Conservation (phyloP, 2,113 vertebrate genomes). For the Thamnaconus septentrionalis region DNA sequence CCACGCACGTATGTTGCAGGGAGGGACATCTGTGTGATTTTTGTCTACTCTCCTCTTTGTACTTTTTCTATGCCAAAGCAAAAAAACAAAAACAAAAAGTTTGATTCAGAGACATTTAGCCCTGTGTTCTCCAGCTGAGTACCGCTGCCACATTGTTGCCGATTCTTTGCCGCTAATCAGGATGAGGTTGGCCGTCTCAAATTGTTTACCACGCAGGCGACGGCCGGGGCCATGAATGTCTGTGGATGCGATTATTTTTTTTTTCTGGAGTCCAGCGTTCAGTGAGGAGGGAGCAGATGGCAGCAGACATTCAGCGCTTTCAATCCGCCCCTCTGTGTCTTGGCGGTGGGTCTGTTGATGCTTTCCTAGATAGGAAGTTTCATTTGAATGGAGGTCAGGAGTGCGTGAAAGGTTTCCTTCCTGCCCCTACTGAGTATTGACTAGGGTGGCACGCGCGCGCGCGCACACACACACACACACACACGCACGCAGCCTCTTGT, state of each 20-base stretch:
- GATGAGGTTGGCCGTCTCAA: no score
- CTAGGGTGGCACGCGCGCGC: conserved; percentile 7
- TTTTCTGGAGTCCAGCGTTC: conserved; percentile 45
- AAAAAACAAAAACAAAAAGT: no score
- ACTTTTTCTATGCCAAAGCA: no score
- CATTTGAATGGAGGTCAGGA: conserved; percentile 54
- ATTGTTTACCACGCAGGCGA: no score
- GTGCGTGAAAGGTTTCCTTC: conserved; percentile 60
- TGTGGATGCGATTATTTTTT: conserved; percentile 4
- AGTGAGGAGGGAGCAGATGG: conserved; percentile 51
- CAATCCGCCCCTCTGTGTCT: conserved; percentile 15
- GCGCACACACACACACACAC: background rate
- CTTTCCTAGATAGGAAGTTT: conserved; percentile 41
- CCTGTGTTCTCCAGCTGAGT: no score
- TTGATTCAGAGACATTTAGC: no score
- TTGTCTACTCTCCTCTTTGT: no score
- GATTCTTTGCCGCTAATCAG: no score
- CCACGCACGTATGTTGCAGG: no score
- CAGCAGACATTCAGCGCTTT: conserved; percentile 39
- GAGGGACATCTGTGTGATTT: no score
- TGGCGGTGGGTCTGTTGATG: conserved; percentile 39
- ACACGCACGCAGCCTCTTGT: conserved; percentile 2
- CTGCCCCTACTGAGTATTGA: conserved; percentile 64
- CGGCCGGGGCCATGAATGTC: conserved; percentile 4
- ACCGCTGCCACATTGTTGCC: no score